Percentiles rank a stretch among this genome's conserved stretches.
Conservation (phyloP, 1,140 invertebrate genomes). For the Microplitis demolitor region DNA sequence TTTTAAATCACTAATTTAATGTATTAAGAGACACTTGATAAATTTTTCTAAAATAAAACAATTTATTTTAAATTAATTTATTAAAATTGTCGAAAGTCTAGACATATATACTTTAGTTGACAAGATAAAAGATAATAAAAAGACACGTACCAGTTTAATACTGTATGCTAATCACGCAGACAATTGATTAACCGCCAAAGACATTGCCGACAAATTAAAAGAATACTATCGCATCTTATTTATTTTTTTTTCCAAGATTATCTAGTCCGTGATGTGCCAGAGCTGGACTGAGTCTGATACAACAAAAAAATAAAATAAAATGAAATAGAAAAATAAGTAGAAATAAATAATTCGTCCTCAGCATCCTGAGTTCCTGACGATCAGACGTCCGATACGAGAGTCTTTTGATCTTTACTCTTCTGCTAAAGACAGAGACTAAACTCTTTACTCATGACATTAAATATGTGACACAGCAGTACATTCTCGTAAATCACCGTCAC, state of each 20-base stretch:
- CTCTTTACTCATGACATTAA: too few relatives aligned
- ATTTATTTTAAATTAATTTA: neutral
- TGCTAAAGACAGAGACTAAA: neutral
- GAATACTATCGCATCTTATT: conserved; percentile 5
- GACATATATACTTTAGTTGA: neutral
- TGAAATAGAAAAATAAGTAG: too few relatives aligned
- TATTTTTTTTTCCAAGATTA: neutral
- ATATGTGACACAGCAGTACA: too few relatives aligned
- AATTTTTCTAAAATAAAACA: too few relatives aligned
- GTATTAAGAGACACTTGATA: too few relatives aligned
- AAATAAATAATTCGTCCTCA: neutral
- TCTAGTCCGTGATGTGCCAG: neutral
- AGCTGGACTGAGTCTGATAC: neutral
- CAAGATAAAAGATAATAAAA: neutral
- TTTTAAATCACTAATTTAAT: neutral
- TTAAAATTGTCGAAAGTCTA: neutral
- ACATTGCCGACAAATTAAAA: conserved; percentile 12
- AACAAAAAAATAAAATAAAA: too few relatives aligned
- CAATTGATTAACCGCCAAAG: conserved; percentile 24
- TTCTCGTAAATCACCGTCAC: too few relatives aligned
- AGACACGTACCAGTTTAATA: too few relatives aligned
- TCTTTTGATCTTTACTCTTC: neutral
- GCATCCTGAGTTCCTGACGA: conserved; percentile 4
- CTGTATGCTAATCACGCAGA: conserved; percentile 8
- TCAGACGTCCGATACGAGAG: neutral